Evolutionary conservation across 53 echinoderm and acorn worm species (phyloP).

Genomic region (Hippasteria phrygiana): DNA sequence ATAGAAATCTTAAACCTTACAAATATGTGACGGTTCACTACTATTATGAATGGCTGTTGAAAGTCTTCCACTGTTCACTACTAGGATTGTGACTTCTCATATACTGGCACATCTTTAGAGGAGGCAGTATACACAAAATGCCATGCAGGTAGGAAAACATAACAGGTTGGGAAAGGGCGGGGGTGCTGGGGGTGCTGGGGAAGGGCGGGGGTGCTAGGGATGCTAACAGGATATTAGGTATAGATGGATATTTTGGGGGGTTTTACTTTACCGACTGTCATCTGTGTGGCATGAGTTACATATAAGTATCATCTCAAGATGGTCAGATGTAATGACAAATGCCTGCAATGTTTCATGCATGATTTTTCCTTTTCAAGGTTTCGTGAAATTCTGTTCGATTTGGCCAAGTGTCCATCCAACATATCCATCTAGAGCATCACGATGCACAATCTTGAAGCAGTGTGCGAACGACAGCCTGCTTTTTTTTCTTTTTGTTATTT

Average conservation of each 20-base stretch:
- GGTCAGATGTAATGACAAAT: too few species aligned
- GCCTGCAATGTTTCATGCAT: not conserved
- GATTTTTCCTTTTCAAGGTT: not conserved
- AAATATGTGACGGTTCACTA: not conserved
- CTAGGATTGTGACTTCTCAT: too few species aligned
- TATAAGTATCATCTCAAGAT: too few species aligned
- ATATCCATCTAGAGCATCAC: constrained; percentile 32
- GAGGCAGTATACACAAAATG: not conserved
- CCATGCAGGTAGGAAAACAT: not conserved
- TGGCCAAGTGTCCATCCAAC: not conserved
- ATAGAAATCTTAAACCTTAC: too few species aligned
- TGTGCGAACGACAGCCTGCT: not conserved
- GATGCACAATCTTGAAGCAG: constrained; percentile 35
- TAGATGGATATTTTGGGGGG: constrained; percentile 12
- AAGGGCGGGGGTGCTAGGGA: not conserved
- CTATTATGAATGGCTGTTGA: not conserved
- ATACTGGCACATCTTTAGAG: not conserved
- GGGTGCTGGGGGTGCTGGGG: not conserved
- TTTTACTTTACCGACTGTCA: too few species aligned
- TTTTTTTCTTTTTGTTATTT: not conserved
- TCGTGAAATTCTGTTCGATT: not conserved
- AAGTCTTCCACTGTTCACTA: constrained; percentile 7
- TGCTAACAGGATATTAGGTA: not conserved
- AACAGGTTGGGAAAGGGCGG: not conserved
- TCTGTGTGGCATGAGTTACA: too few species aligned